Conservation (phyloP, 2,888 invertebrate species). For the Troglohyphantes excavatus region DNA sequence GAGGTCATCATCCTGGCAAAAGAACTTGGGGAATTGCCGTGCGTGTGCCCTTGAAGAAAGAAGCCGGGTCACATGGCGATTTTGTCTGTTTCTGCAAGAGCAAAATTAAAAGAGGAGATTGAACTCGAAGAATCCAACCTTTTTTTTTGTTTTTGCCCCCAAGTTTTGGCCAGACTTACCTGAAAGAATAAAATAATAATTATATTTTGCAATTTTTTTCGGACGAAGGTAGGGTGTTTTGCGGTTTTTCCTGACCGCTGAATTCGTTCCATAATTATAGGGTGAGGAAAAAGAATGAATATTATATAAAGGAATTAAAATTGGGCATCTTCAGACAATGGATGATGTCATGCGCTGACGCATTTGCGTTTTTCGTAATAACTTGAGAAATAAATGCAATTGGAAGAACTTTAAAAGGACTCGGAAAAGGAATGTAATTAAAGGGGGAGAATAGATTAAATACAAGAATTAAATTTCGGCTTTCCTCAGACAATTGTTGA, state of each 20-base stretch:
- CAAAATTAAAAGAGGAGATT: background rate
- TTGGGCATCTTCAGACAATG: background rate
- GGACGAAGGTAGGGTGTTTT: background rate
- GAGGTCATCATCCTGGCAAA: constrained; percentile 38
- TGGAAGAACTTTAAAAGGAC: too few species aligned
- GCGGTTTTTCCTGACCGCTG: background rate
- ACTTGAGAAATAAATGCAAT: too few species aligned
- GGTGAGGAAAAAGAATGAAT: background rate
- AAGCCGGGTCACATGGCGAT: background rate
- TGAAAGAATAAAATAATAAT: background rate
- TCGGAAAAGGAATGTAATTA: too few species aligned
- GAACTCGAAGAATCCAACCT: background rate
- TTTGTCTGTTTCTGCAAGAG: background rate
- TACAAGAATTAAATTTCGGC: too few species aligned
- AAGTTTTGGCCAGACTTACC: too few species aligned
- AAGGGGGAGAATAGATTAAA: too few species aligned
- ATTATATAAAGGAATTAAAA: background rate
- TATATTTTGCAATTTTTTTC: background rate
- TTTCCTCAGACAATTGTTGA: too few species aligned
- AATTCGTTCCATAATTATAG: background rate
- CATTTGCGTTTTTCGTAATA: too few species aligned
- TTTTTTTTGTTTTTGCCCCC: too few species aligned
- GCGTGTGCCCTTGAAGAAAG: constrained; percentile 35
- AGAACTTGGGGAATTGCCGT: constrained; percentile 14
- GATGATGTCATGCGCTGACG: background rate